These are phyloP conservation scores for Acrocephalus arundinaceus DNA, from an alignment of 2,113 vertebrate species.

Conservation along the genomic window DNA sequence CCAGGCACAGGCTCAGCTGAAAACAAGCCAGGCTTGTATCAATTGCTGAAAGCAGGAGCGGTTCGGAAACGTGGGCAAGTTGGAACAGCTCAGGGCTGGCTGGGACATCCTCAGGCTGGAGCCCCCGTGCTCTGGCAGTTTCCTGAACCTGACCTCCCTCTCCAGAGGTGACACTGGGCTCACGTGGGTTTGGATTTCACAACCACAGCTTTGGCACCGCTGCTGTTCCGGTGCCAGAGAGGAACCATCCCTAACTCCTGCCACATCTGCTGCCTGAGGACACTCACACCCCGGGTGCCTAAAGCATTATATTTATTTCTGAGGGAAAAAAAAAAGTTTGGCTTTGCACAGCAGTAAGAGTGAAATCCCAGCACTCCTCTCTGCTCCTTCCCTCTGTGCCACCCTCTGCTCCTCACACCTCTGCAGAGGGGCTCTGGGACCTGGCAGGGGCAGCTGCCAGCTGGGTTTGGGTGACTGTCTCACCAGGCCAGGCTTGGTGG, in stretches of 20 bases:
- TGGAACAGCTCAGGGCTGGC: not conserved
- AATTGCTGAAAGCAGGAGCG: accelerated
- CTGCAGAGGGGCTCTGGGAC: not conserved
- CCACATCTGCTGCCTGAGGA: conserved; percentile 40
- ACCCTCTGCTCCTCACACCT: not conserved
- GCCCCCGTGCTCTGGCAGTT: not conserved
- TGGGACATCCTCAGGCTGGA: accelerated
- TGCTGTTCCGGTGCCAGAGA: not conserved
- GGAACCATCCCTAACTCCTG: not conserved
- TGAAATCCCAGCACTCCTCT: not conserved
- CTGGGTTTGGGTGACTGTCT: not conserved
- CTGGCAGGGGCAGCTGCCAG: not conserved
- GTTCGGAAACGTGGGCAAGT: not conserved
- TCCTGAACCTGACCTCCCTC: not conserved
- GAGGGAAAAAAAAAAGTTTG: not conserved
- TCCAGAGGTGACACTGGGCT: not conserved
- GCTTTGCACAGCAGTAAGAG: not conserved
- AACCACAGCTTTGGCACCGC: not conserved
- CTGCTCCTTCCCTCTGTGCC: not conserved
- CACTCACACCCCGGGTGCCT: not conserved
- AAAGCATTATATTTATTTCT: not conserved
- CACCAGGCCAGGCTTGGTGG: not conserved
- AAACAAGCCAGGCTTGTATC: not conserved
- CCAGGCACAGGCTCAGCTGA: not conserved
- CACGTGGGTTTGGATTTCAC: not conserved